Evolutionary conservation across 2,113 vertebrate genomes (phyloP).

Genomic region (Tragulus kanchil): DNA sequence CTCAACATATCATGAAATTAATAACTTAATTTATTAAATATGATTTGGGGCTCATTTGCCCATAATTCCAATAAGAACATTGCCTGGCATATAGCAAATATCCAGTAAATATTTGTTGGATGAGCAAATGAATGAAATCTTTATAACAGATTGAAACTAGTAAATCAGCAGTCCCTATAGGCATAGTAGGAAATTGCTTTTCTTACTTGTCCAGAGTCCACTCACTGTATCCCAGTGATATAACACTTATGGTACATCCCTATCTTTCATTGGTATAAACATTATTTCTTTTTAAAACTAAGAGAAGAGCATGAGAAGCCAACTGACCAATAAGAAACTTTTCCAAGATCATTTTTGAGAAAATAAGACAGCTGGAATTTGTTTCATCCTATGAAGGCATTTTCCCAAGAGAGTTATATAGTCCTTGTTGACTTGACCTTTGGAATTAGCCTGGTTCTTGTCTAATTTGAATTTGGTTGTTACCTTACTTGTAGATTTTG

Average conservation of each 20-base stretch:
- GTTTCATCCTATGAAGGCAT: background rate
- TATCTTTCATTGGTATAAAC: background rate
- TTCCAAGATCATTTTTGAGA: background rate
- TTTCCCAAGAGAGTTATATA: background rate
- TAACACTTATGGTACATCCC: background rate
- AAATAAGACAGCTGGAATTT: background rate
- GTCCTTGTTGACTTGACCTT: background rate
- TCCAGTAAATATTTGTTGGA: background rate
- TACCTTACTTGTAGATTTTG: background rate
- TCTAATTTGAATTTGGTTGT: background rate
- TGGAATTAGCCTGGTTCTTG: background rate
- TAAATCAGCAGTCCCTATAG: background rate
- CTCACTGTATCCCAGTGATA: background rate
- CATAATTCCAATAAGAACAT: background rate
- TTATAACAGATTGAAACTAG: background rate
- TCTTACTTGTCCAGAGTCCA: background rate
- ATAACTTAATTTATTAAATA: background rate
- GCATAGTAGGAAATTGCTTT: background rate
- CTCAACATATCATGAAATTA: constrained; percentile 4
- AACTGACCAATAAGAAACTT: background rate
- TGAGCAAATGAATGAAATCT: constrained; percentile 6
- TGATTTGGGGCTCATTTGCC: background rate
- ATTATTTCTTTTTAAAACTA: background rate
- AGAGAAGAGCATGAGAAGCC: background rate
- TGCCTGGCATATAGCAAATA: background rate